A percentile compares a stretch with the other conserved stretches of the same genome.
Conservation (phyloP, 1,140 invertebrate species). For the Macrocentrus cingulum region DNA sequence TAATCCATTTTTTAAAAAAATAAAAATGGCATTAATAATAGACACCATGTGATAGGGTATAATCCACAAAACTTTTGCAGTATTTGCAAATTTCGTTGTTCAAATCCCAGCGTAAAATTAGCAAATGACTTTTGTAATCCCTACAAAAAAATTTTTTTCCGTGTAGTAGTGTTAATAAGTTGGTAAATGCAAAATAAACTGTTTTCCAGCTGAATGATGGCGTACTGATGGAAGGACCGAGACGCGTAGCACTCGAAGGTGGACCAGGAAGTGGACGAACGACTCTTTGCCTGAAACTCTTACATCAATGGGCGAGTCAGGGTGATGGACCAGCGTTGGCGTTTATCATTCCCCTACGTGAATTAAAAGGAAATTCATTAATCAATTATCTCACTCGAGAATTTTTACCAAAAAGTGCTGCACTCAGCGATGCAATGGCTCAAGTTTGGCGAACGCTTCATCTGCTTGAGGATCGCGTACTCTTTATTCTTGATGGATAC, state of each 20-base stretch:
- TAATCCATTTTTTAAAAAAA: no score
- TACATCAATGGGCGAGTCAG: conserved; percentile 61
- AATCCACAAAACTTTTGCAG: no score
- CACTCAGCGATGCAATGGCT: conserved; percentile 40
- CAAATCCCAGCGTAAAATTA: no score
- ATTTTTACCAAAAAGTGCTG: conserved; percentile 51
- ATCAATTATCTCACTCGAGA: conserved; percentile 57
- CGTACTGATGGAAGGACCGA: conserved; percentile 53
- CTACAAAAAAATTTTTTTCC: background rate
- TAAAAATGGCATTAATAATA: no score
- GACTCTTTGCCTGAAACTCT: conserved; percentile 57
- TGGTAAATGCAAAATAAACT: background rate
- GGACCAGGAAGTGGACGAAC: conserved; percentile 61
- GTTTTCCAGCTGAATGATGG: conserved; percentile 56
- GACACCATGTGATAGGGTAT: no score
- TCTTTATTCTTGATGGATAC: conserved; percentile 63
- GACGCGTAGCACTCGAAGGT: conserved; percentile 58
- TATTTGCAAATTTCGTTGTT: no score
- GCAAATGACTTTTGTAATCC: no score
- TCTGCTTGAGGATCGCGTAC: conserved; percentile 57
- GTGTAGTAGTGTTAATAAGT: background rate
- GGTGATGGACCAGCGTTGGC: conserved; percentile 54
- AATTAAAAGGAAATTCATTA: conserved; percentile 54
- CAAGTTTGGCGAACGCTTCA: conserved; percentile 55
- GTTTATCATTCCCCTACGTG: conserved; percentile 60